Conservation (phyloP, 2,888 invertebrate species). For the Protodeltote pygarga region DNA sequence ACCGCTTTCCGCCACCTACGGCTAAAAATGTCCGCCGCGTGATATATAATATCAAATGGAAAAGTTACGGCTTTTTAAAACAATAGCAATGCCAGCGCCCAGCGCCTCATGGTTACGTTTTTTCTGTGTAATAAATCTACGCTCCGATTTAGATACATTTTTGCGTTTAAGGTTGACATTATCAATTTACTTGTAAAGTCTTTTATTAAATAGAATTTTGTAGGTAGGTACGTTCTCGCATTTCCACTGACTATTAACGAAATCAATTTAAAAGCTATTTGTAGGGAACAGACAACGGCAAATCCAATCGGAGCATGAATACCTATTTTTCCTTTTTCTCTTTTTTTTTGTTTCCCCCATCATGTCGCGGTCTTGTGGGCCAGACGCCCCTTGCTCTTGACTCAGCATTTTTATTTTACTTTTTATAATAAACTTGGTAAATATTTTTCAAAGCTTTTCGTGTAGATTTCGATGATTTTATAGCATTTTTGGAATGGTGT, state of each 20-base stretch:
- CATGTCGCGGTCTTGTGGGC: slow-evolving; percentile 83
- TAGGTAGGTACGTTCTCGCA: too few relatives aligned
- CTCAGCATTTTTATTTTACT: slow-evolving; percentile 79
- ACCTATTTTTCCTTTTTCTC: slow-evolving; percentile 73
- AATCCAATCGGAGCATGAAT: slow-evolving; percentile 81
- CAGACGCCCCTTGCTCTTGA: slow-evolving; percentile 84
- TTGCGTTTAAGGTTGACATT: slow-evolving; percentile 49
- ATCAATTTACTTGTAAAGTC: slow-evolving; percentile 18
- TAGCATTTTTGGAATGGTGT: slow-evolving; percentile 55
- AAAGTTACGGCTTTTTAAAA: slow-evolving; percentile 85
- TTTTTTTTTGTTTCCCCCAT: slow-evolving; percentile 74
- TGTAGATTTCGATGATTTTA: slow-evolving; percentile 72
- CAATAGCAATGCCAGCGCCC: slow-evolving; percentile 74
- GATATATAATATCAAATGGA: slow-evolving; percentile 85
- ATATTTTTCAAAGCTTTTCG: slow-evolving; percentile 77
- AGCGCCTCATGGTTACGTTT: slow-evolving; percentile 62
- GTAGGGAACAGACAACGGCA: slow-evolving; percentile 84
- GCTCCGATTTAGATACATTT: slow-evolving; percentile 42
- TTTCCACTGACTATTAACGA: slow-evolving; percentile 67
- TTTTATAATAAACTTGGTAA: slow-evolving; percentile 84
- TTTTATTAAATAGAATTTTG: too few relatives aligned
- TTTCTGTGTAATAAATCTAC: slow-evolving; percentile 72
- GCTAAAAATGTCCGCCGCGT: slow-evolving; percentile 85
- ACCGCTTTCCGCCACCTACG: slow-evolving; percentile 86
- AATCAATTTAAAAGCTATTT: slow-evolving; percentile 85